phyloP scores from a whole-genome alignment of 1,140 invertebrate genomes.

The Zelostemma sp. region DNA sequence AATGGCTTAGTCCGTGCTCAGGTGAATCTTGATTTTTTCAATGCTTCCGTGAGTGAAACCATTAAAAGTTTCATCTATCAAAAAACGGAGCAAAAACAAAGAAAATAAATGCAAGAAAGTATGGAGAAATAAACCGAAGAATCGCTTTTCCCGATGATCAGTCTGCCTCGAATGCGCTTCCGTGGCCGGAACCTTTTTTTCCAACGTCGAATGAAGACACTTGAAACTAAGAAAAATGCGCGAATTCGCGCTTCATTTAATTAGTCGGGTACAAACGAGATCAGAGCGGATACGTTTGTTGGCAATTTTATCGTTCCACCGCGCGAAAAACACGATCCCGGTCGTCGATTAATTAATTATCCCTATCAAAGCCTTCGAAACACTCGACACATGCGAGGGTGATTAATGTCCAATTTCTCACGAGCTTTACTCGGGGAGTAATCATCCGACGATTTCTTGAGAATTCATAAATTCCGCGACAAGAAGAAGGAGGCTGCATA shows the following conservation, averaged over 20 bases:
- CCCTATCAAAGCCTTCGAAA: slow-evolving; percentile 14
- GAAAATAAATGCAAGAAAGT: slow-evolving; percentile 14
- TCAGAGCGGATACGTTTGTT: background rate
- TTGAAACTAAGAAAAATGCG: slow-evolving; percentile 16
- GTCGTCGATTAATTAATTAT: slow-evolving; percentile 29
- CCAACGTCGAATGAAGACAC: slow-evolving; percentile 1
- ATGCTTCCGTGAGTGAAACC: slow-evolving; percentile 57
- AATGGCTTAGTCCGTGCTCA: slow-evolving; percentile 8
- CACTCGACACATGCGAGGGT: slow-evolving; percentile 8
- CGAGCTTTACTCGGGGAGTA: slow-evolving; percentile 14
- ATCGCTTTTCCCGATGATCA: slow-evolving; percentile 19
- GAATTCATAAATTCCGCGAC: slow-evolving; percentile 23
- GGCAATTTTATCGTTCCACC: slow-evolving; percentile 20
- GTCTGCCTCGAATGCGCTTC: slow-evolving; percentile 13
- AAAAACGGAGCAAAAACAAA: slow-evolving; percentile 21
- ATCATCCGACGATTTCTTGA: slow-evolving; percentile 11
- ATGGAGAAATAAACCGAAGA: slow-evolving; percentile 12
- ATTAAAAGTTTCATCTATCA: slow-evolving; percentile 48
- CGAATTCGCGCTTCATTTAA: background rate
- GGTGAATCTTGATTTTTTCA: slow-evolving; percentile 53
- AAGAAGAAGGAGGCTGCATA: slow-evolving; percentile 19
- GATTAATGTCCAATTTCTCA: slow-evolving; percentile 21
- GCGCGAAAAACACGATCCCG: slow-evolving; percentile 10
- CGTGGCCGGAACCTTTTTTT: no score
- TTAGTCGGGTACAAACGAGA: slow-evolving; percentile 12